Evolutionary conservation across 2,113 vertebrate genomes (phyloP).

Genomic region (Chloropsis cyanopogon): DNA sequence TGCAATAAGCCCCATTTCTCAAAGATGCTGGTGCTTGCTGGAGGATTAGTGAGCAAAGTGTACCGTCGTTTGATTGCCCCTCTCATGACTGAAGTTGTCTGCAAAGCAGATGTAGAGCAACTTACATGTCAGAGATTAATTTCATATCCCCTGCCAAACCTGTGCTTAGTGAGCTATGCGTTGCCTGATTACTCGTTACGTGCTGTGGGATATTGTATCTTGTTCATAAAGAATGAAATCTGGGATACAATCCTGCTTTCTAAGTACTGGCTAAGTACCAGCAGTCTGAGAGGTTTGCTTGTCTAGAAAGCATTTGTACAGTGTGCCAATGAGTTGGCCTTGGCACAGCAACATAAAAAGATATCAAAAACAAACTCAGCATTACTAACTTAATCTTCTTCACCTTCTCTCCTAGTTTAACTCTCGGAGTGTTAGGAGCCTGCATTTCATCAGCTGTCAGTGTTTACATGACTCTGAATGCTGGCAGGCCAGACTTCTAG

Average conservation of each 20-base stretch:
- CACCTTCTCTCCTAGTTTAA: background rate
- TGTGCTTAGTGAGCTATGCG: background rate
- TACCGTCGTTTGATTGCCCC: fast-evolving
- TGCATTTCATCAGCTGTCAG: background rate
- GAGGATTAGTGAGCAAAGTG: background rate
- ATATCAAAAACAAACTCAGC: background rate
- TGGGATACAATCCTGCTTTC: constrained; percentile 23
- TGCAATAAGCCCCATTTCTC: background rate
- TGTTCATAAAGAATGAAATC: background rate
- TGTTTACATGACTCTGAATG: background rate
- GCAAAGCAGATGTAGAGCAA: background rate
- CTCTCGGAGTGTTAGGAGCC: background rate
- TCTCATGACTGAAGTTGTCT: background rate
- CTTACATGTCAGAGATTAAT: background rate
- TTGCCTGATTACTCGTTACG: background rate
- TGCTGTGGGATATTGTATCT: background rate
- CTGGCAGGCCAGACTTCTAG: background rate
- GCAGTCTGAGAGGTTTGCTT: constrained; percentile 12
- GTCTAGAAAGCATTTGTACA: constrained; percentile 18
- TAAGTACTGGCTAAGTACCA: constrained; percentile 16
- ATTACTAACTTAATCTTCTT: background rate
- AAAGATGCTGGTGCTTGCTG: background rate
- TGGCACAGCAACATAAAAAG: constrained; percentile 16
- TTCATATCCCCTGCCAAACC: background rate
- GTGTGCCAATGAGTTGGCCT: background rate